A percentile compares a stretch with the other conserved stretches of the same genome.
Evolutionary conservation across 2,888 invertebrate genomes (phyloP).

Genomic region (Eupeodes latifasciatus): DNA sequence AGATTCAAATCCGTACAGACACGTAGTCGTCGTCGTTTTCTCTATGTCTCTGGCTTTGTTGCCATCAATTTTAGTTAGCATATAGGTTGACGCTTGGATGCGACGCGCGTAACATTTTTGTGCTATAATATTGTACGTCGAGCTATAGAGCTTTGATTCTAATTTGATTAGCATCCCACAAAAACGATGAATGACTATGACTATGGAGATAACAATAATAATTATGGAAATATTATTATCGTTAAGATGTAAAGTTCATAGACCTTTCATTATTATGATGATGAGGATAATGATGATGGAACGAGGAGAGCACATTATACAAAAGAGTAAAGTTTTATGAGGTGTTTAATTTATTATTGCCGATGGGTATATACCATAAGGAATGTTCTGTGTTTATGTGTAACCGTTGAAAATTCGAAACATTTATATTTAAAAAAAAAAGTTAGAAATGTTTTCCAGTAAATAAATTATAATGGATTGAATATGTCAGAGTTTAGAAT

Average conservation of each 20-base stretch:
- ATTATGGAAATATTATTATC: conserved; percentile 22
- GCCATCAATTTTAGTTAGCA: too few relatives aligned
- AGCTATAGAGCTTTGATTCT: not conserved
- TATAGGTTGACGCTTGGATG: not conserved
- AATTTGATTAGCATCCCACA: conserved; percentile 51
- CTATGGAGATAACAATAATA: conserved; percentile 23
- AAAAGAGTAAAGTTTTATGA: not conserved
- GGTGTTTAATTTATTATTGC: conserved; percentile 23
- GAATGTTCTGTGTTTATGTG: not conserved
- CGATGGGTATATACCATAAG: not conserved
- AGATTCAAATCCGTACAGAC: conserved; percentile 17
- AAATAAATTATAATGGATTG: too few relatives aligned
- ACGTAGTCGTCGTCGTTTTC: not conserved
- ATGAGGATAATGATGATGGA: not conserved
- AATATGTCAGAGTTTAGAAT: too few relatives aligned
- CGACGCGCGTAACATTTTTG: not conserved
- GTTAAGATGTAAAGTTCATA: conserved; percentile 23
- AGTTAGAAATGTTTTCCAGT: too few relatives aligned
- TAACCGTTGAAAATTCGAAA: too few relatives aligned
- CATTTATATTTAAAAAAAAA: too few relatives aligned
- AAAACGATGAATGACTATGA: conserved; percentile 21
- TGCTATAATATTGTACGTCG: not conserved
- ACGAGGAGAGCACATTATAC: not conserved
- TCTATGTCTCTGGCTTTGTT: not conserved
- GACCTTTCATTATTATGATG: not conserved